Evolutionary conservation across 35 echinoderm and acorn worm species (phyloP), one percentile per base, ranked within the genome.

Genomic region (Antedon bifida): DNA sequence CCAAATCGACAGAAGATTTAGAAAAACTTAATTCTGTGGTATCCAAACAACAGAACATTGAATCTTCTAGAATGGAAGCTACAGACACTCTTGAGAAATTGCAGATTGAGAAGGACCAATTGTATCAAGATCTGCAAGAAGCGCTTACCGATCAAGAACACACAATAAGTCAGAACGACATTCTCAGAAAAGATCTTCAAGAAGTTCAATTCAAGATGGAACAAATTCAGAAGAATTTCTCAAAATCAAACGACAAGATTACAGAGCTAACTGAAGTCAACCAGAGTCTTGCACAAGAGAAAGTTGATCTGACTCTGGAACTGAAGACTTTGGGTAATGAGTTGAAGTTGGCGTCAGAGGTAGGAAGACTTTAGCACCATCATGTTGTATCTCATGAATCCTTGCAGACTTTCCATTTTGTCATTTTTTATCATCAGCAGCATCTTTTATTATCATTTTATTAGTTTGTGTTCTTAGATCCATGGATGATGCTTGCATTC

Each of bases 271-370:
- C 51, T 19, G 51, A 64, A 21, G 2, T 64, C 1, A 64, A 19
- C 26, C 10, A 64, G 26, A 23, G 7, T 19, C 51, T 19, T 7
- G 9, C 51, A 2, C 9, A 64, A 64, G 51, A 64, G 51, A 64
- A 64, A 64, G 51, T 16, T 64, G 51, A 64, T 32, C 30, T 74
- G 21, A 79, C 86, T 35, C 36, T 74, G 23, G 76, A 79, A 34
- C 33, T 96, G 75, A 81, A 96, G 36, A 79, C 78, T 4, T 34
- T 89, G 36, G 80, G 11, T 5, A 32, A 26, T 36, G 89, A 64
- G 9, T 64, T 64, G 19, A 64, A 64, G 51, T 16, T 64, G 5
- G 51, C 51, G 9, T 64, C 51, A 64, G 51, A 64, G 51, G 51
- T 64, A 64, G 5, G 51, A 11, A 64, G 38, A 14, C 14, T 7